Base-by-base conservation (phyloP, 2,797 vertebrate species). In the Erpetoichthys calabaricus region DNA sequence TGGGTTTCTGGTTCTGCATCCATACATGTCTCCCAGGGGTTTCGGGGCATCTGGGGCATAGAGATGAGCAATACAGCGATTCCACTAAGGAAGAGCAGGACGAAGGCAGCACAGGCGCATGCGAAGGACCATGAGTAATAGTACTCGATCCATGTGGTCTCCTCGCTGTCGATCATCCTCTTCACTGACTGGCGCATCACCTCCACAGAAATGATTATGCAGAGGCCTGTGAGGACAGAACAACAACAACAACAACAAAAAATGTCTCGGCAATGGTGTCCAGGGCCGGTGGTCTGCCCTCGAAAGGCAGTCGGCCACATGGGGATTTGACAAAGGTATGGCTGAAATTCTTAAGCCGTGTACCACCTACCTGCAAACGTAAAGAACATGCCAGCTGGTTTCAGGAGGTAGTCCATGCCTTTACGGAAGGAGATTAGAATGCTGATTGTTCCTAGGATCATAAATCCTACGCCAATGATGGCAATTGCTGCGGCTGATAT, bases 11-110 rank as follows among this genome's bases (percentile, higher is more conserved):
- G 89, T 53, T 97, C 93, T 0, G 94, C 92, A 0, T 99, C 96
- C 91, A 97, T 96, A 81, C 96, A 99, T 10, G 86, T 89, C 77
- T 99, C 96, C 94, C 96, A 98, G 1, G 94, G 93, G 70, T 98
- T 95, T 70, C 77, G 86, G 56, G 96, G 94, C 89, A 99, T 96
- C 52, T 88, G 91, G 5, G 96, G 96, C 83, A 98, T 88, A 5
- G 94, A 91, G 51, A 97, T 83, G 44, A 97, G 47, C 25, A 99
- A 83, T 7, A 99, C 91, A 8, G 74, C 66, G 0, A 97, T 71
- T 57, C 94, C 92, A 0, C 82, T 81, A 62, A 97, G 73, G 59
- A 97, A 92, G 63, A 98, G 92, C 59, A 98, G 80, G 55, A 87
- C 67, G 3, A 94, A 95, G 68, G 86, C 80, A 0, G 86, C 25